Evolutionary conservation across 2,113 vertebrate genomes (phyloP).

Genomic region (Bubo blakistoni): DNA sequence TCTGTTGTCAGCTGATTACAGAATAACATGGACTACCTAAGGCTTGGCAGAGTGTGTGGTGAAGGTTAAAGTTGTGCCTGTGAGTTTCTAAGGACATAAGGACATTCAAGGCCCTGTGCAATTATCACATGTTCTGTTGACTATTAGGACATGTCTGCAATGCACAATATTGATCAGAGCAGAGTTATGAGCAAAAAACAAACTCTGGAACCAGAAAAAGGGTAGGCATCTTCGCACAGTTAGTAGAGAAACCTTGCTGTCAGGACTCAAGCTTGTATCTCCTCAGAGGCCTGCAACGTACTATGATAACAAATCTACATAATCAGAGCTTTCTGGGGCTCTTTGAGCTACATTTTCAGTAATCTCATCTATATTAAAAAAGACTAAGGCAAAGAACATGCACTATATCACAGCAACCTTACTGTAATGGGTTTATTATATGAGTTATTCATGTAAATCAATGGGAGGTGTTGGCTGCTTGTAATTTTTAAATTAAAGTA

Average conservation of each 20-base stretch:
- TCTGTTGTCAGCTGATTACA: neutral
- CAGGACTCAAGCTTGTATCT: neutral
- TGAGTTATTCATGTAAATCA: neutral
- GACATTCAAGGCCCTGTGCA: neutral
- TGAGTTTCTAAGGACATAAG: neutral
- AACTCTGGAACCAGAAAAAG: neutral
- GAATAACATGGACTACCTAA: neutral
- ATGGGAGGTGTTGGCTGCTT: neutral
- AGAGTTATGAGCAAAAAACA: neutral
- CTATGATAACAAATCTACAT: neutral
- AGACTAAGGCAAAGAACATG: neutral
- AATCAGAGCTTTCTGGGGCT: neutral
- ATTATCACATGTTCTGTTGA: neutral
- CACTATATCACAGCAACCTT: neutral
- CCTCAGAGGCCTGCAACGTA: neutral
- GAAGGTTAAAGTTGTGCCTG: neutral
- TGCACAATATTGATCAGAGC: neutral
- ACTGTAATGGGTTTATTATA: neutral
- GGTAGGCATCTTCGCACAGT: accelerated
- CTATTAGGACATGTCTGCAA: neutral
- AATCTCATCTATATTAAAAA: neutral
- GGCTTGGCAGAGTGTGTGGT: neutral
- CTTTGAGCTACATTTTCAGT: neutral
- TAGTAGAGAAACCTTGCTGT: neutral
- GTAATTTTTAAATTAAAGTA: neutral